These are phyloP conservation scores for Cacoxenus indagator DNA, from an alignment of 2,888 invertebrate species.

Conservation along the genomic window DNA sequence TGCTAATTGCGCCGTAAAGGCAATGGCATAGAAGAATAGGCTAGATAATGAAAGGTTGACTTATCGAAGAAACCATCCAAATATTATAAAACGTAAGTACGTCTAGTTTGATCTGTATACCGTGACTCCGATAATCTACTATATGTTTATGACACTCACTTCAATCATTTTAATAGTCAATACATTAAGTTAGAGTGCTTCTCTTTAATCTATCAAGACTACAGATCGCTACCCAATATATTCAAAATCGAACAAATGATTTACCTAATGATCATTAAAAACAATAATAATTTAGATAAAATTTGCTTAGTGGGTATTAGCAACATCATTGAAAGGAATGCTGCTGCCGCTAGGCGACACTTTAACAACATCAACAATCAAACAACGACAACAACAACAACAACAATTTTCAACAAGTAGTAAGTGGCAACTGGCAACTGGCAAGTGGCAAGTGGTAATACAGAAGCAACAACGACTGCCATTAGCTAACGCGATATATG, in stretches of 20 bases:
- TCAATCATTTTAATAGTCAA: no score
- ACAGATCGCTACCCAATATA: not conserved
- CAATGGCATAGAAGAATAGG: no score
- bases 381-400: constrained; percentile 22
- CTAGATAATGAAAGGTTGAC: no score
- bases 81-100: no score
- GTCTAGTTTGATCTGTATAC: no score
- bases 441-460: constrained; percentile 49
- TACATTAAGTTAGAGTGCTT: no score
- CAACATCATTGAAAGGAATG: constrained; percentile 47
- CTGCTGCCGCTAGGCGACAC: constrained; percentile 47
- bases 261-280: constrained; percentile 44
- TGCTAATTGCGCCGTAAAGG: no score
- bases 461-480: constrained; percentile 56
- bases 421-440: constrained; percentile 41
- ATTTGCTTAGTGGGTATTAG: constrained; percentile 26
- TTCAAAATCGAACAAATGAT: constrained; percentile 54
- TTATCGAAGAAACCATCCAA: no score
- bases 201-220: no score
- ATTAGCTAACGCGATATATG: constrained; percentile 49
- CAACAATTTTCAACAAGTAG: constrained; percentile 49
- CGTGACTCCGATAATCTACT: no score
- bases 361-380: constrained; percentile 29
- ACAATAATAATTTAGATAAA: constrained; percentile 53
- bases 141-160: no score